These are phyloP conservation scores for Triplophysa rosa DNA, from an alignment of 2,113 vertebrate species.

Conservation along the genomic window DNA sequence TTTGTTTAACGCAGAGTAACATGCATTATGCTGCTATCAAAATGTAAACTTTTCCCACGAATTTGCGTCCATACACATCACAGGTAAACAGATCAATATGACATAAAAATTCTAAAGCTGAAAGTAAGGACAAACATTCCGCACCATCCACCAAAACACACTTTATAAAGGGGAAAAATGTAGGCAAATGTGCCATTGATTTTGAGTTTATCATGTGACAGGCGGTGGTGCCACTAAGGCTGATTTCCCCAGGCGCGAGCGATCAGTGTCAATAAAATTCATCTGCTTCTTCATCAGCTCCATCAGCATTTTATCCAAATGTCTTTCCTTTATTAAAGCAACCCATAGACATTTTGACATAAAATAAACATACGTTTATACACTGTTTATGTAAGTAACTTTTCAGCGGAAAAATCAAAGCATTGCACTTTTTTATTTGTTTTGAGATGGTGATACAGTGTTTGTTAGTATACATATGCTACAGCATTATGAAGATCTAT, in stretches of 20 bases:
- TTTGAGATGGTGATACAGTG: too few relatives aligned
- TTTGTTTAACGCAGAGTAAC: too few relatives aligned
- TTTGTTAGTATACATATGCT: too few relatives aligned
- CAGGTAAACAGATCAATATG: conserved; percentile 67
- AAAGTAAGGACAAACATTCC: conserved; percentile 66
- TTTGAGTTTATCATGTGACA: conserved; percentile 77
- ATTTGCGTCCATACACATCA: conserved; percentile 43
- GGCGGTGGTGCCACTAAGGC: conserved; percentile 67
- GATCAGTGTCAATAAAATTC: conserved; percentile 84
- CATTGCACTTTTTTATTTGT: not conserved
- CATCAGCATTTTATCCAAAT: conserved; percentile 80
- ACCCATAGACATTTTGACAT: conserved; percentile 55
- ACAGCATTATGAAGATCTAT: too few relatives aligned
- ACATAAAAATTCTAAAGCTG: conserved; percentile 73
- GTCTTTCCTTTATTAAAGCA: conserved; percentile 71
- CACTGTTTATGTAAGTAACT: conserved; percentile 17
- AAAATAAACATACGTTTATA: conserved; percentile 33
- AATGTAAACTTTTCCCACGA: not conserved
- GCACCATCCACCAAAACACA: conserved; percentile 64
- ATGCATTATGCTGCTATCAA: not conserved
- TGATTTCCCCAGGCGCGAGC: conserved; percentile 84
- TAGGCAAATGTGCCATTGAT: conserved; percentile 80
- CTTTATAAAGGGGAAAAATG: conserved; percentile 73
- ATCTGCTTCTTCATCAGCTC: conserved; percentile 74
- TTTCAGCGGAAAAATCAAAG: not conserved